Conservation (phyloP, 2,888 invertebrate species). For the Nesidiocoris tenuis region DNA sequence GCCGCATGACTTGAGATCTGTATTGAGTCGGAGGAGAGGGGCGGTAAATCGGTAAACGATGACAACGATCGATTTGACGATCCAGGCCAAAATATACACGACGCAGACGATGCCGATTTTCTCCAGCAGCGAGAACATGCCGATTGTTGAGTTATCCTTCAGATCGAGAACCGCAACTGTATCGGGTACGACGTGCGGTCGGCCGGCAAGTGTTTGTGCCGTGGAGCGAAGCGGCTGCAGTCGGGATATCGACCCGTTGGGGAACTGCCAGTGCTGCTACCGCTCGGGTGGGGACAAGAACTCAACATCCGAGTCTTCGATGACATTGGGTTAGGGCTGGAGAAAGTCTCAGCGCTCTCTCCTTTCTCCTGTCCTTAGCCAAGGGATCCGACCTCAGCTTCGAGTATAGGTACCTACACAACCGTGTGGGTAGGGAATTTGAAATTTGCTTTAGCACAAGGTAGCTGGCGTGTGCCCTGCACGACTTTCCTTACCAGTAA, state of each 20-base stretch:
- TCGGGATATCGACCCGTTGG: neutral
- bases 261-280: neutral
- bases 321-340: too few species aligned
- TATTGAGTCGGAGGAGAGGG: constrained; percentile 58
- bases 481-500: too few species aligned
- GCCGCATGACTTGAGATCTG: constrained; percentile 67
- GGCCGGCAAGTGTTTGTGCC: neutral
- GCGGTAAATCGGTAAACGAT: constrained; percentile 57
- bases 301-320: too few species aligned
- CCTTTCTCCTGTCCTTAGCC: neutral
- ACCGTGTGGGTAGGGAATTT: too few species aligned
- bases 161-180: neutral
- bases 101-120: constrained; percentile 58
- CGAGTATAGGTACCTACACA: neutral
- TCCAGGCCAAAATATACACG: constrained; percentile 54
- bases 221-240: neutral
- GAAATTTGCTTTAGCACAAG: too few species aligned
- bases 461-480: too few species aligned
- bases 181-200: neutral
- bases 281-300: too few species aligned
- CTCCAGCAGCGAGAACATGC: constrained; percentile 55
- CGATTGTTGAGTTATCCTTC: neutral
- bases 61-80: constrained; percentile 60
- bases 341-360: neutral
- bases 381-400: neutral